Percentiles rank a stretch among this genome's conserved stretches.
These are phyloP conservation scores for Furcifer pardalis DNA, from an alignment of 2,797 vertebrate genomes.

Conservation along the genomic window DNA sequence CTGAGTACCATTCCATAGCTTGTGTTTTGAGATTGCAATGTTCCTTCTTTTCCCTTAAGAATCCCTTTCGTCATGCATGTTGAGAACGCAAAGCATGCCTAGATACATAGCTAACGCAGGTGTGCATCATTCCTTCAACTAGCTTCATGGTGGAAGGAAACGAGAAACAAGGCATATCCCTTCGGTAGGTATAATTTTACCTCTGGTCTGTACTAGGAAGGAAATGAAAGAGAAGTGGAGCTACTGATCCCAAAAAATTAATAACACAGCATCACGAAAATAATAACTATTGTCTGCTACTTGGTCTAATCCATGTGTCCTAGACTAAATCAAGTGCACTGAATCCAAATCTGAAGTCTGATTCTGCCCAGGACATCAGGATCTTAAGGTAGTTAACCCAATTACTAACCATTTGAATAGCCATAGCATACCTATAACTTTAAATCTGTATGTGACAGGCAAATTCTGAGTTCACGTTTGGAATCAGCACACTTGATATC, in stretches of 20 bases:
- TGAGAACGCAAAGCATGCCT: slow-evolving; percentile 61
- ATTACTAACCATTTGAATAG: too few species aligned
- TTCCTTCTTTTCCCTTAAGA: slow-evolving; percentile 58
- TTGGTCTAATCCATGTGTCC: too few species aligned
- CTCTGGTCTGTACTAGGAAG: slow-evolving; percentile 51
- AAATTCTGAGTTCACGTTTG: too few species aligned
- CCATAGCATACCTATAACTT: too few species aligned
- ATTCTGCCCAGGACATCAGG: too few species aligned
- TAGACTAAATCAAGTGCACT: too few species aligned
- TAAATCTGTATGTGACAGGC: too few species aligned
- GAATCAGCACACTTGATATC: too few species aligned
- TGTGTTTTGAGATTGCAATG: slow-evolving; percentile 37
- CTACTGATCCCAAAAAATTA: slow-evolving; percentile 42
- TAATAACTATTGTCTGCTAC: too few species aligned
- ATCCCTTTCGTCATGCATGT: slow-evolving; percentile 56
- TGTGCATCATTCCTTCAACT: slow-evolving; percentile 72
- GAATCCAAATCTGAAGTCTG: too few species aligned
- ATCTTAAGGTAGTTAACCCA: too few species aligned
- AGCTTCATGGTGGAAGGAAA: slow-evolving; percentile 76
- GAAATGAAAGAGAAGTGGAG: slow-evolving; percentile 32
- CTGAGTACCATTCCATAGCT: slow-evolving; percentile 24
- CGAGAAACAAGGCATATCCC: slow-evolving; percentile 74
- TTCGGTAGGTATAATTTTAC: slow-evolving; percentile 74
- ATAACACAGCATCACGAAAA: too few species aligned
- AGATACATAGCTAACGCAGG: slow-evolving; percentile 71